Base-by-base conservation (phyloP, 2,113 vertebrate species). In the Anoura caudifer region DNA sequence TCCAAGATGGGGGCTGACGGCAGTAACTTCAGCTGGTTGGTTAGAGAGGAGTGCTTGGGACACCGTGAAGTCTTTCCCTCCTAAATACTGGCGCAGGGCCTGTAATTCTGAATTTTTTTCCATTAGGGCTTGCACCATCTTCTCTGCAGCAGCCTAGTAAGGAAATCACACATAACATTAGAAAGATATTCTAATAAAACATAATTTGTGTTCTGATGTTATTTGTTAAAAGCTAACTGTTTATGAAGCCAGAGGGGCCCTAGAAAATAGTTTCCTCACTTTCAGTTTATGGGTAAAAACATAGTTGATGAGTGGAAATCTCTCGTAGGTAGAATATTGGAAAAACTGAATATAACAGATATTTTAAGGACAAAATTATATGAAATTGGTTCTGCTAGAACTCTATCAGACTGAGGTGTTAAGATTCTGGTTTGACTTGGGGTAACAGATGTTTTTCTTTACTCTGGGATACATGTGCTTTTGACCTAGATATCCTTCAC, bases 81-180 rank as follows among this genome's bases (percentile, higher is more conserved):
- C 88, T 54, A 99, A 54, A 36, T 98, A 99, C 19, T 98, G 98
- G 67, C 99, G 99, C 9, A 99, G 96, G 90, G 99, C 98, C 89
- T 99, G 99, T 19, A 99, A 90, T 73, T 99, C 98, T 0, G 54
- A 92, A 6, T 98, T 98, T 98, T 99, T 99, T 96, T 99, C 99
- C 14, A 97, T 80, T 96, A 99, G 98, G 91, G 99, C 98, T 5
- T 98, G 98, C 0, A 97, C 98, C 73, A 99, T 98, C 92, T 98
- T 99, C 94, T 98, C 97, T 13, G 98, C 98, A 76, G 98, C 98
- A 33, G 90, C 98, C 99, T 99, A 93, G 86, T 69, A 81, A 91
- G 61, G 20, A 92, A 91, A 94, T 65, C 59, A 87, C 20, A 92
- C 6, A 4, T 5, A 87, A 56, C 45, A 54, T 91, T 36, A 93